Conservation (phyloP, 1,140 invertebrate species). For the Drosophila watanabei region DNA sequence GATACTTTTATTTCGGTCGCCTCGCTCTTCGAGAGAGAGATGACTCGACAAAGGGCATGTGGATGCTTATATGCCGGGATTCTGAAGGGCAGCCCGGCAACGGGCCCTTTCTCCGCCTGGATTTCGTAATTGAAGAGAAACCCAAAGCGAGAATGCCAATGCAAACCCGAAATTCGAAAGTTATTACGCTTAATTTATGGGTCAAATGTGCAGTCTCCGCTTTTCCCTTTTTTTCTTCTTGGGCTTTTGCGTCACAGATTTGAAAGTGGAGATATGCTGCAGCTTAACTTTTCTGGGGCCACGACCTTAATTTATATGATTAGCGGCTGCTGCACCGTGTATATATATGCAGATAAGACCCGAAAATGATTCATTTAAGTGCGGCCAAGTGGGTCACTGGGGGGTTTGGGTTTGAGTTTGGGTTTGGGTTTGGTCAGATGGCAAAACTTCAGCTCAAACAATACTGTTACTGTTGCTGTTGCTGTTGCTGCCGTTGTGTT, state of each 20-base stretch:
- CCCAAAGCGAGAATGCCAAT: constrained; percentile 62
- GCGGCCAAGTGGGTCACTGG: constrained; percentile 37
- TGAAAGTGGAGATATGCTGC: constrained; percentile 73
- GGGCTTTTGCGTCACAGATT: constrained; percentile 69
- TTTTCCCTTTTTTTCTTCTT: constrained; percentile 54
- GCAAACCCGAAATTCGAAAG: constrained; percentile 73
- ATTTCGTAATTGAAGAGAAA: constrained; percentile 79
- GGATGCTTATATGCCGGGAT: constrained; percentile 26
- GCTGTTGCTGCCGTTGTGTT: constrained; percentile 28
- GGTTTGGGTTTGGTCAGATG: constrained; percentile 28
- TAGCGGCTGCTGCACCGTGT: constrained; percentile 55
- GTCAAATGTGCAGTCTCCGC: constrained; percentile 68
- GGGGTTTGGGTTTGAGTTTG: constrained; percentile 14
- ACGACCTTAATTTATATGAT: constrained; percentile 80
- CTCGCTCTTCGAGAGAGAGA: constrained; percentile 6
- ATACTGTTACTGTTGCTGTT: constrained; percentile 59
- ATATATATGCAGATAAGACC: constrained; percentile 66
- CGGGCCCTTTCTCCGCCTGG: constrained; percentile 18
- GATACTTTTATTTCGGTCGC: constrained; percentile 45
- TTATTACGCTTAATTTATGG: constrained; percentile 83
- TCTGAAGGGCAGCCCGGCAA: constrained; percentile 65
- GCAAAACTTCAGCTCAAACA: constrained; percentile 56
- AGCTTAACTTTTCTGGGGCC: constrained; percentile 44
- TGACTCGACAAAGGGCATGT: constrained; percentile 15
- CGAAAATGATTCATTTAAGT: constrained; percentile 62